A percentile compares a stretch with the other conserved stretches of the same genome.
phyloP scores from a whole-genome alignment of 2,888 invertebrate genomes.

The Sericinus montela region DNA sequence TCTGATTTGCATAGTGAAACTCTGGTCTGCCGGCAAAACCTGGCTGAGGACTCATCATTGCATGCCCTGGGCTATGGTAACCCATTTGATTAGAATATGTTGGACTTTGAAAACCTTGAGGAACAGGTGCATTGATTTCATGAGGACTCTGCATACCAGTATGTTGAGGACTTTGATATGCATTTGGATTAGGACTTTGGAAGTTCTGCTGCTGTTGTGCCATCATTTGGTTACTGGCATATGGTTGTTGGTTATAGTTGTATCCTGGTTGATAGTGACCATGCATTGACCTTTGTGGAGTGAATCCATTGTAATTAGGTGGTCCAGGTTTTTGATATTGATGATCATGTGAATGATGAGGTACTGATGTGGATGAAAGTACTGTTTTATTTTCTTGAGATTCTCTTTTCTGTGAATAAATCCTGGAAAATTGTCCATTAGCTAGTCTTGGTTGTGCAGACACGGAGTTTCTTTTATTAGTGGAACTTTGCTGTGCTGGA shows the following conservation, averaged over 20 bases:
- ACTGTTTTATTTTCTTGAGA: conserved; percentile 44
- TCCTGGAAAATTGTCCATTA: conserved; percentile 66
- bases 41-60: conserved; percentile 67
- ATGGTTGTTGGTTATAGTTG: conserved; percentile 56
- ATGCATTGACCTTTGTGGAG: conserved; percentile 59
- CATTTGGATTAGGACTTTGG: conserved; percentile 54
- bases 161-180: conserved; percentile 67
- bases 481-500: conserved; percentile 50
- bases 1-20: conserved; percentile 56
- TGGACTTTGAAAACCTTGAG: conserved; percentile 65
- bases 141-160: conserved; percentile 65
- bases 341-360: conserved; percentile 68
- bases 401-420: conserved; percentile 51
- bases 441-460: conserved; percentile 52
- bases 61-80: conserved; percentile 61
- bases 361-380: conserved; percentile 42
- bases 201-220: conserved; percentile 58
- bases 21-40: conserved; percentile 55
- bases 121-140: conserved; percentile 52
- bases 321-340: conserved; percentile 65
- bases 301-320: conserved; percentile 57
- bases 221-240: conserved; percentile 55
- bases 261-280: conserved; percentile 62
- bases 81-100: conserved; percentile 63
- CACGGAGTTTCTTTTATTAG: conserved; percentile 62